Conservation (phyloP, 2,797 vertebrate species). For the Decapterus maruadsi region DNA sequence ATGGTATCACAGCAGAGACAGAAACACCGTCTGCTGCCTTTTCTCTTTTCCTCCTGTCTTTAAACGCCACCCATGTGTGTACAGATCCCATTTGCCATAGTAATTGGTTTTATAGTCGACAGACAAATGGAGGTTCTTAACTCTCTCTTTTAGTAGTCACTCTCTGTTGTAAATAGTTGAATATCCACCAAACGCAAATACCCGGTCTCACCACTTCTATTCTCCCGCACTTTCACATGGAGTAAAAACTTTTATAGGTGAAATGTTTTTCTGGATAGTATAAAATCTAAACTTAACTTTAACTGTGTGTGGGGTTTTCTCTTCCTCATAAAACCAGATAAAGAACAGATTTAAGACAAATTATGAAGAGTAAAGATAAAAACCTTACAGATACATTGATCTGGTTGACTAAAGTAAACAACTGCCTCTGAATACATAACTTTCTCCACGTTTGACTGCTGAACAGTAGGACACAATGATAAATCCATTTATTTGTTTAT, state of each 20-base stretch:
- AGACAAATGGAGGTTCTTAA: neutral
- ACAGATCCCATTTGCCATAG: neutral
- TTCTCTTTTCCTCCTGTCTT: neutral
- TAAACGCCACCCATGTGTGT: neutral
- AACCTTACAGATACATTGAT: no score
- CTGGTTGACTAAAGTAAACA: no score
- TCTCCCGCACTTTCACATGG: no score
- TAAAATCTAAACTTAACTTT: neutral
- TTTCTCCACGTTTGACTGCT: no score
- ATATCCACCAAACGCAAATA: neutral
- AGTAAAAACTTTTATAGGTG: neutral
- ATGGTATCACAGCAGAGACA: constrained; percentile 45
- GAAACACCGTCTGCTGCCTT: constrained; percentile 19
- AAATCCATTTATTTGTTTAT: no score
- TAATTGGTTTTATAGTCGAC: neutral
- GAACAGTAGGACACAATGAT: no score
- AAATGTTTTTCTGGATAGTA: neutral
- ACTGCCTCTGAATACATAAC: no score
- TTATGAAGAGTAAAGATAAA: no score
- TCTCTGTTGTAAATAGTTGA: neutral
- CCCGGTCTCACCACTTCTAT: neutral
- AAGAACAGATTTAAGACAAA: no score
- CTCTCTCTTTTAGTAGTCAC: neutral
- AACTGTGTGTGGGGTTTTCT: neutral
- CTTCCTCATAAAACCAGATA: no score